These are phyloP conservation scores for Tyrophagus putrescentiae DNA, from an alignment of 1,140 invertebrate species.

Conservation along the genomic window DNA sequence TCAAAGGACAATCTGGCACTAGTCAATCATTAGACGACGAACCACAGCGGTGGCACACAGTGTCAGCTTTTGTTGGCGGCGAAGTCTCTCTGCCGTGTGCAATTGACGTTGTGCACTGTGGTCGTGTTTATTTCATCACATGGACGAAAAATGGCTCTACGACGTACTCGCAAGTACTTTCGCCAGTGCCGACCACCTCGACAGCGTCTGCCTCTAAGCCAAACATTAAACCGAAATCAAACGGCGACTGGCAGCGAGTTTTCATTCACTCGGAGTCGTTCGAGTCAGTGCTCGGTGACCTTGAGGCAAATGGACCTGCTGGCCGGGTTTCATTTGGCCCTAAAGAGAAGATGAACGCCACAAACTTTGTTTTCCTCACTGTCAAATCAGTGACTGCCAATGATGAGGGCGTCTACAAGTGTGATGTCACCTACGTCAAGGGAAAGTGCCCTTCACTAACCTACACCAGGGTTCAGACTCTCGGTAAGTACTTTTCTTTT, in stretches of 20 bases:
- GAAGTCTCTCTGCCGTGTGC: conserved; percentile 27
- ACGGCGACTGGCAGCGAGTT: conserved; percentile 28
- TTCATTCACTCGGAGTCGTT: conserved; percentile 27
- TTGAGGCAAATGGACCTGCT: conserved; percentile 15
- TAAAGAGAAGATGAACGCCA: conserved; percentile 13
- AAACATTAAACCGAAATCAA: conserved; percentile 12
- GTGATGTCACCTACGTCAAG: conserved; percentile 55
- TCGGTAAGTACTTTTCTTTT: conserved; percentile 19
- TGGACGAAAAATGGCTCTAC: conserved; percentile 26
- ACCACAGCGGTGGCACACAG: conserved; percentile 26
- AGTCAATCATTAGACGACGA: too few relatives aligned
- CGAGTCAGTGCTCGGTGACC: conserved; percentile 25
- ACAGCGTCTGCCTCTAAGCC: not conserved
- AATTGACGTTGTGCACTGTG: conserved; percentile 25
- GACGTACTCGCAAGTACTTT: not conserved
- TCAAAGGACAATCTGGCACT: too few relatives aligned
- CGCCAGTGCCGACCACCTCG: not conserved
- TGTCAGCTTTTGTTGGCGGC: conserved; percentile 26
- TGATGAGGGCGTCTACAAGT: conserved; percentile 67
- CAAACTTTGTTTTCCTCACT: conserved; percentile 24
- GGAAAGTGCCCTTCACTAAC: conserved; percentile 32
- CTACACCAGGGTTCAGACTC: conserved; percentile 19
- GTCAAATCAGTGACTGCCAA: conserved; percentile 42
- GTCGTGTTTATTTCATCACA: conserved; percentile 30
- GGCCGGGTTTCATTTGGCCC: conserved; percentile 17